Conservation (phyloP, 2,888 invertebrate genomes). For the Cyclophora albipunctata region DNA sequence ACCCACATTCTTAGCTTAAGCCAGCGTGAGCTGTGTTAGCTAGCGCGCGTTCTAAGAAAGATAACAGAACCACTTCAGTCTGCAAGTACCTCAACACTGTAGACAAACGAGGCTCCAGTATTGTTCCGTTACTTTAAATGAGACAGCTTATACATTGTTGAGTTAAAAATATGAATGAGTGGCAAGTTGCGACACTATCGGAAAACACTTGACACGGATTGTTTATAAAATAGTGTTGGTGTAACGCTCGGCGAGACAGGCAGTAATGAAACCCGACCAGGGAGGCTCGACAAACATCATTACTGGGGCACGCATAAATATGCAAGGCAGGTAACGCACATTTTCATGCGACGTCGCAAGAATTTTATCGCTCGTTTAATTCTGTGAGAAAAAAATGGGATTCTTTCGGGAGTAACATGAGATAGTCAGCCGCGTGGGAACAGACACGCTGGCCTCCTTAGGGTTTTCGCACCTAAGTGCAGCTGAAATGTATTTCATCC, state of each 20-base stretch:
- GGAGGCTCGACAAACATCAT: constrained; percentile 69
- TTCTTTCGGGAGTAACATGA: constrained; percentile 65
- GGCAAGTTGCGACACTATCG: constrained; percentile 48
- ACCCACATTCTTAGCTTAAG: constrained; percentile 58
- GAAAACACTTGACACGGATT: constrained; percentile 62
- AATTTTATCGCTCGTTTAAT: constrained; percentile 75
- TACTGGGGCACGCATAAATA: constrained; percentile 72
- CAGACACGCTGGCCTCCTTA: constrained; percentile 45
- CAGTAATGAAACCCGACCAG: constrained; percentile 60
- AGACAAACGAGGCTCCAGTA: constrained; percentile 35
- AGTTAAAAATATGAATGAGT: constrained; percentile 52
- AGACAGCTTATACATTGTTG: constrained; percentile 41
- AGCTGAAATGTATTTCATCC: constrained; percentile 62
- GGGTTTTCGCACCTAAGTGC: constrained; percentile 63
- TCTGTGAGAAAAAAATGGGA: constrained; percentile 68
- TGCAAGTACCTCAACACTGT: constrained; percentile 34
- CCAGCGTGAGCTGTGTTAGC: constrained; percentile 33
- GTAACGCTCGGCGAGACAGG: constrained; percentile 40
- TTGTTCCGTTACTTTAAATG: constrained; percentile 47
- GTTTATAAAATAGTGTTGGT: constrained; percentile 57
- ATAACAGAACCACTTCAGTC: constrained; percentile 34
- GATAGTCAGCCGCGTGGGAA: constrained; percentile 68
- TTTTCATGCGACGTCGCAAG: constrained; percentile 75
- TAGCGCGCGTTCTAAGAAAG: constrained; percentile 17
- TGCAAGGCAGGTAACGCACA: constrained; percentile 75